A percentile compares a stretch with the other conserved stretches of the same genome.
Evolutionary conservation across 2,888 invertebrate species (phyloP).

Genomic region (Aethes cnicana): DNA sequence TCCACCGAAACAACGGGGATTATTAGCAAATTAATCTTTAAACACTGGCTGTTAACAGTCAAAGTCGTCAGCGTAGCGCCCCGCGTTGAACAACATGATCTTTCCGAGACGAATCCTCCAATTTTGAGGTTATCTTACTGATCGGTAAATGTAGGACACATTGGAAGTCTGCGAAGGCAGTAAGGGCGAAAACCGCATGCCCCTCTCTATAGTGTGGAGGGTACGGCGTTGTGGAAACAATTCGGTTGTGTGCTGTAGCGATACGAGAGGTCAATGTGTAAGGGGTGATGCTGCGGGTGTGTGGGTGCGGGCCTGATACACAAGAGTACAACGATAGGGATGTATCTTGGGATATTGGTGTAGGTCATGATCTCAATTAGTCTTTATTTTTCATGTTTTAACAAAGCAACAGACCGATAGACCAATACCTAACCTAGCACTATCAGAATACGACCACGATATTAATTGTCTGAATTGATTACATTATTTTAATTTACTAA

Average conservation of each 20-base stretch:
- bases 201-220: conserved; percentile 51
- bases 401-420: no score
- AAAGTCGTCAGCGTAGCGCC: conserved; percentile 38
- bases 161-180: conserved; percentile 50
- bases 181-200: conserved; percentile 64
- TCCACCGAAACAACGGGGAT: background rate
- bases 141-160: conserved; percentile 73
- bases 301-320: conserved; percentile 47
- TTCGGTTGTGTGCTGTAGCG: conserved; percentile 45
- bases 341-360: conserved; percentile 36
- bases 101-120: conserved; percentile 55
- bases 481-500: no score
- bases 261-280: conserved; percentile 39
- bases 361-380: conserved; percentile 15
- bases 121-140: conserved; percentile 77
- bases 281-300: conserved; percentile 48
- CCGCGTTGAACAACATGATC: conserved; percentile 47
- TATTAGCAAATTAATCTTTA: conserved; percentile 32
- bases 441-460: no score
- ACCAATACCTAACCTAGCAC: no score
- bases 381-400: background rate
- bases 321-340: conserved; percentile 41
- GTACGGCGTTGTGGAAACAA: conserved; percentile 43
- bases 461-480: no score
- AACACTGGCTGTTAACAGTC: conserved; percentile 34